Evolutionary conservation across 2,888 invertebrate genomes (phyloP), one percentile per base, ranked within the genome.

Genomic region (Tribolium freemani): DNA sequence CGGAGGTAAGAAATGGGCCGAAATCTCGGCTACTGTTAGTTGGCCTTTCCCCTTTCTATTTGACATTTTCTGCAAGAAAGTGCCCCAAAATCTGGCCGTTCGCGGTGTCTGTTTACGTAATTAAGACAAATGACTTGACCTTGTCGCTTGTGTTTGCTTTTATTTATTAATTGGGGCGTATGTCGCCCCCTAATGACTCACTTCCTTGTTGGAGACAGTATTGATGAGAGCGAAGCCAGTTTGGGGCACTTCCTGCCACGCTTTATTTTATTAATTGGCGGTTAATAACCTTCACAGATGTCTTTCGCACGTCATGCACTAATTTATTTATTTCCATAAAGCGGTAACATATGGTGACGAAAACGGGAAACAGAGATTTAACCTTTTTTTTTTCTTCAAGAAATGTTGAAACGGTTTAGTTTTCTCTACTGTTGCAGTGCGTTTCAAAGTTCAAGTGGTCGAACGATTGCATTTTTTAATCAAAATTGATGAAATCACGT

Each of bases 41-140:
- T 79, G 79, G 79, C 79, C 79, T 79, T 75, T 77, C 74, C 69
- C 76, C 74, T 72, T 76, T 73, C 73, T 73, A 76, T 77, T 77
- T 81, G 80, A 80, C 81, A 81, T 79, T 80, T 78, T 77, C 26
- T 66, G 63, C 61, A 73, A 74, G 11, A 75, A 69, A 75, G 69
- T 64, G 56, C 69, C 11, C 46, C 26, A 26, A 26, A 26, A 26
- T 26, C 26, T 26, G 26, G 5, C 26, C 5, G 26, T 26, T 26
- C 3, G 26, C 26, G 5, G 26, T 26, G 26, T 26, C 26, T 26
- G 26, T 26, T 26, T 3, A 3, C 26, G 26, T 26, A 26, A 26
- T 26, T 26, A 3, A 1, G 26, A 26, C 5, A 26, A 26, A 26
- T 26, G 26, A 5, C 60, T 20, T 60, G 10, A 38, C 13, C 20